These are phyloP conservation scores for Scaptomyza montana DNA, from an alignment of 1,140 invertebrate genomes.

Conservation along the genomic window DNA sequence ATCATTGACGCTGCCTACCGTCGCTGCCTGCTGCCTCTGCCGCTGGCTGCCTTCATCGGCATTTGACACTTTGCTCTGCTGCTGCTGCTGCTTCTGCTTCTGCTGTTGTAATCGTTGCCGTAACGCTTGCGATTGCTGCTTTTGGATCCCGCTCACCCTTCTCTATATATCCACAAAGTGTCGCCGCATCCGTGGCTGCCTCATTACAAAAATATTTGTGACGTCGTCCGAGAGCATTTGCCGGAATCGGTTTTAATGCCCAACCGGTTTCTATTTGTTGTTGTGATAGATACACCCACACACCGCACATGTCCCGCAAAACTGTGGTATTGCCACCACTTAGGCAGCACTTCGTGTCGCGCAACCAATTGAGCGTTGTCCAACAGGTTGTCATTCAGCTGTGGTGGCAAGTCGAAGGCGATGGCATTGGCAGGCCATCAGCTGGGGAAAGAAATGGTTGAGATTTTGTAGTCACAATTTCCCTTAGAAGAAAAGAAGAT, in stretches of 20 bases:
- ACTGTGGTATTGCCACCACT: not conserved
- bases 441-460: conserved; percentile 16
- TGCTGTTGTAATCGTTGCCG: conserved; percentile 10
- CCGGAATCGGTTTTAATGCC: conserved; percentile 26
- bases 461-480: not conserved
- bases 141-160: not conserved
- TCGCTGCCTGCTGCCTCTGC: not conserved
- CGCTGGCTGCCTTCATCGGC: not conserved
- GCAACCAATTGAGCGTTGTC: conserved; percentile 43
- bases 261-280: conserved; percentile 33
- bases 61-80: too few species aligned
- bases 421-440: conserved; percentile 19
- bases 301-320: not conserved
- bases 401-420: not conserved
- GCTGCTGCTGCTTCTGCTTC: not conserved
- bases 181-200: not conserved
- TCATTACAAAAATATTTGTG: conserved; percentile 43
- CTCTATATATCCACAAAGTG: not conserved
- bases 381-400: conserved; percentile 69
- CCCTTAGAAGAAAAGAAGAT: not conserved
- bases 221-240: conserved; percentile 33
- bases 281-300: not conserved
- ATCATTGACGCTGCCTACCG: conserved; percentile 16
- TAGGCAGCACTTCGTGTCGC: not conserved
- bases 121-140: not conserved